Evolutionary conservation across 2,888 invertebrate species (phyloP).

Genomic region (Apomyelois bistriatella): DNA sequence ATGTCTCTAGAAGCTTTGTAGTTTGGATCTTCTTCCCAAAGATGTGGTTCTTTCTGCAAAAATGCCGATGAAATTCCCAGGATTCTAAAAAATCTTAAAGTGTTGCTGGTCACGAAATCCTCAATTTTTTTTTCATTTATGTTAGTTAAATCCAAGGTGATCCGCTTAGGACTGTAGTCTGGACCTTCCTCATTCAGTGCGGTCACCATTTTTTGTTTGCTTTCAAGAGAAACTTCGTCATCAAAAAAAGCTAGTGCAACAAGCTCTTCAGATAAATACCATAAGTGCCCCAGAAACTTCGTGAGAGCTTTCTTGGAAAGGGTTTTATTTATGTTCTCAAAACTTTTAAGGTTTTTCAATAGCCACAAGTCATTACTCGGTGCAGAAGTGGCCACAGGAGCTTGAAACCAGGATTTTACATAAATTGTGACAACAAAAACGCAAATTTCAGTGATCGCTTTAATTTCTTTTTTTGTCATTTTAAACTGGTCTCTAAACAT

Average conservation of each 20-base stretch:
- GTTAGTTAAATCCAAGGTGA: slow-evolving; percentile 7
- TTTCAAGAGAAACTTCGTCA: slow-evolving; percentile 14
- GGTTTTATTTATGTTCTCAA: slow-evolving; percentile 12
- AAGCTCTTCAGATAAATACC: slow-evolving; percentile 21
- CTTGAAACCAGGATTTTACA: too few species aligned
- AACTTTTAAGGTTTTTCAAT: slow-evolving; percentile 14
- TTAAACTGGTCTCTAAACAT: slow-evolving; percentile 17
- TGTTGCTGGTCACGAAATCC: slow-evolving; percentile 13
- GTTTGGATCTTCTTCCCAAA: slow-evolving; percentile 12
- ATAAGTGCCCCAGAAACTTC: slow-evolving; percentile 17
- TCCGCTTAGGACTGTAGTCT: slow-evolving; percentile 9
- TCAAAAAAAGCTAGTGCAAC: slow-evolving; percentile 19
- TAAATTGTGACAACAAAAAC: slow-evolving; percentile 12
- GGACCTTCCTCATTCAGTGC: slow-evolving; percentile 13
- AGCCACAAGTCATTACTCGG: slow-evolving; percentile 18
- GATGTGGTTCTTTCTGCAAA: slow-evolving; percentile 14
- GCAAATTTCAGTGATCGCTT: slow-evolving; percentile 14
- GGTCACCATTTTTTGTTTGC: slow-evolving; percentile 16
- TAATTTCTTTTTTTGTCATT: slow-evolving; percentile 15
- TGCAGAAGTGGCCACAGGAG: slow-evolving; percentile 13
- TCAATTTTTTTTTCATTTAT: slow-evolving; percentile 15
- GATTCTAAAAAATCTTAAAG: slow-evolving; percentile 8
- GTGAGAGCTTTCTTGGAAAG: slow-evolving; percentile 15
- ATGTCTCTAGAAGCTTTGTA: slow-evolving; percentile 4
- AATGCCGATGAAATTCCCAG: slow-evolving; percentile 9